Evolutionary conservation across 2,113 vertebrate genomes (phyloP).

Genomic region (Ploceus nigricollis): DNA sequence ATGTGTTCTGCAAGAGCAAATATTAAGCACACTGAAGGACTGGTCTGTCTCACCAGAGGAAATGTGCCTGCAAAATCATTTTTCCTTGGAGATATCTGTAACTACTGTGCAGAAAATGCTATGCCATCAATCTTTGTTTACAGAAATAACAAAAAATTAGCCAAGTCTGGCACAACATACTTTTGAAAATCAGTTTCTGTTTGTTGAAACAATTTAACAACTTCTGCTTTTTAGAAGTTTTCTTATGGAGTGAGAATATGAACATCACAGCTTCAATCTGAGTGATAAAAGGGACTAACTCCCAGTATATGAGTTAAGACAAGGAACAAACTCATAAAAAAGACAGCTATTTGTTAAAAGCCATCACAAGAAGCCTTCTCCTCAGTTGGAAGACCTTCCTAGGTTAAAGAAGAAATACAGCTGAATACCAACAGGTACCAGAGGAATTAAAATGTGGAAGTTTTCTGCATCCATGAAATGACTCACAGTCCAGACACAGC

Average conservation of each 20-base stretch:
- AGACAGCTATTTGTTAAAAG: neutral
- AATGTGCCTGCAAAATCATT: neutral
- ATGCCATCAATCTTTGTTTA: neutral
- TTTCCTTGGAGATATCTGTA: neutral
- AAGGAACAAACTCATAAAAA: neutral
- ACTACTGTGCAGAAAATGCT: neutral
- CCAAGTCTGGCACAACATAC: neutral
- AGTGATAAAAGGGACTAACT: neutral
- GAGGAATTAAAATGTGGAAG: neutral
- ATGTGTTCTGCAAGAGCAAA: neutral
- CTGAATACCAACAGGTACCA: neutral
- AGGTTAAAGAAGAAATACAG: neutral
- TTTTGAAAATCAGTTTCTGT: neutral
- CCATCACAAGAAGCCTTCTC: neutral
- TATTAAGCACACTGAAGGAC: neutral
- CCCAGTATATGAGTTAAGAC: neutral
- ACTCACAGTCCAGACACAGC: neutral
- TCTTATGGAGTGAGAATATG: neutral
- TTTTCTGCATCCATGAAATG: neutral
- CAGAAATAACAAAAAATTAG: neutral
- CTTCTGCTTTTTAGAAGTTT: neutral
- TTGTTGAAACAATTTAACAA: neutral
- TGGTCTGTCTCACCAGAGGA: neutral
- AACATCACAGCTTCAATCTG: neutral
- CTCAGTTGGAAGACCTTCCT: neutral